Evolutionary conservation across 2,797 vertebrate species (phyloP).

Genomic region (Netta rufina): DNA sequence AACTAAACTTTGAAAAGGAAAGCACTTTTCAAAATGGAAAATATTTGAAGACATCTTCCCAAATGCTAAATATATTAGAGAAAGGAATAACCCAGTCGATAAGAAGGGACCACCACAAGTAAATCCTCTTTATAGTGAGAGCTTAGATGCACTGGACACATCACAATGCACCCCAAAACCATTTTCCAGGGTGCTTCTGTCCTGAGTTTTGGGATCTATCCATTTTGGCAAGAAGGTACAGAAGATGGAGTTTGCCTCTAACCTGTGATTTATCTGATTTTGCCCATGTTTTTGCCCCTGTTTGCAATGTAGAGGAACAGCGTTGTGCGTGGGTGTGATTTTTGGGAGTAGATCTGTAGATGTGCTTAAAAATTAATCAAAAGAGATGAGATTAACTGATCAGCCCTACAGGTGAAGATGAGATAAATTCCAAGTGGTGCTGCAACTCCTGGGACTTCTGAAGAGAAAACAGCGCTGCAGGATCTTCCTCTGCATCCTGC

Average conservation of each 20-base stretch:
- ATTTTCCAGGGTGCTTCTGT: background rate
- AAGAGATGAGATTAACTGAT: background rate
- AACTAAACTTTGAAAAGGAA: background rate
- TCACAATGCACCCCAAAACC: background rate
- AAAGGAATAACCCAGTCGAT: background rate
- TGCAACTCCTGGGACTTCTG: background rate
- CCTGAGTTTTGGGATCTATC: background rate
- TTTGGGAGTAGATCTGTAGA: background rate
- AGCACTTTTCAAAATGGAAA: background rate
- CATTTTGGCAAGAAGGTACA: background rate
- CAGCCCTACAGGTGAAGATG: background rate
- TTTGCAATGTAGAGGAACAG: background rate
- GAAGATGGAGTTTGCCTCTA: conserved; percentile 56
- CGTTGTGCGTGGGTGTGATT: background rate
- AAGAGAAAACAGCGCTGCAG: background rate
- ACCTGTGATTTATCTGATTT: conserved; percentile 29
- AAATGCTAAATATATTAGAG: background rate
- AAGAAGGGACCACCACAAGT: conserved; percentile 4
- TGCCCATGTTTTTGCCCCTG: background rate
- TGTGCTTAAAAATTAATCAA: background rate
- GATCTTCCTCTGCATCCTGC: background rate
- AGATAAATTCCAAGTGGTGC: background rate
- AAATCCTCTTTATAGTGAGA: background rate
- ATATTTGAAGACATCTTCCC: background rate
- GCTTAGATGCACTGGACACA: background rate